Evolutionary conservation across 2,888 invertebrate genomes (phyloP), one percentile per base, ranked within the genome.

Genomic region (Synergus itoensis): DNA sequence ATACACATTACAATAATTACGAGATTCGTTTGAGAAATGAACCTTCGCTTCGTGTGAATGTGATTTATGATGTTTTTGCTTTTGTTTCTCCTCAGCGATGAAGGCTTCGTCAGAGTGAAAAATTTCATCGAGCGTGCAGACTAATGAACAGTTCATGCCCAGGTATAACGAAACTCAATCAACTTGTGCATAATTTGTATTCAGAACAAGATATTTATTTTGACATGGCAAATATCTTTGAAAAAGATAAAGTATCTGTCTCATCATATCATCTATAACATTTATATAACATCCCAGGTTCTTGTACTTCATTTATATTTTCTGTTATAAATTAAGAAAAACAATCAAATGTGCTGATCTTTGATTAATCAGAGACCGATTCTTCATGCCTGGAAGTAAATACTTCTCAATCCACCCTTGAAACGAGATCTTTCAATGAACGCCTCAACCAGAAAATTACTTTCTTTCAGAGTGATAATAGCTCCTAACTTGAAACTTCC

Each of bases 361-460:
- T 48, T 73, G 62, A 76, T 69, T 67, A 21, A 67, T 67, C 67
- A 45, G 21, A 4, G 21, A 45, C 18, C 12, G 12, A 4, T 45
- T 43, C 18, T 45, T 21, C 12, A 12, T 67, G 4, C 5, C 45
- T 67, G 11, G 5, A 11, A 67, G 43, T 67, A 67, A 67, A 67
- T 67, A 43, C 41, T 18, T 45, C 45, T 28, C 45, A 67, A 67
- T 67, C 16, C 45, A 43, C 28, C 45, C 21, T 67, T 45, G 45
- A 67, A 67, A 67, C 45, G 28, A 57, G 53, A 76, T 79, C 81
- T 76, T 81, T 83, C 77, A 81, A 81, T 80, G 81, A 73, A 78
- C 83, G 81, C 83, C 81, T 84, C 79, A 86, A 82, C 83, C 77
- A 81, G 87, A 84, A 87, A 86, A 86, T 85, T 86, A 84, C 86